Evolutionary conservation across 2,113 vertebrate genomes (phyloP), one percentile per base, ranked within the genome.

Genomic region (Telmatochromis sp.): DNA sequence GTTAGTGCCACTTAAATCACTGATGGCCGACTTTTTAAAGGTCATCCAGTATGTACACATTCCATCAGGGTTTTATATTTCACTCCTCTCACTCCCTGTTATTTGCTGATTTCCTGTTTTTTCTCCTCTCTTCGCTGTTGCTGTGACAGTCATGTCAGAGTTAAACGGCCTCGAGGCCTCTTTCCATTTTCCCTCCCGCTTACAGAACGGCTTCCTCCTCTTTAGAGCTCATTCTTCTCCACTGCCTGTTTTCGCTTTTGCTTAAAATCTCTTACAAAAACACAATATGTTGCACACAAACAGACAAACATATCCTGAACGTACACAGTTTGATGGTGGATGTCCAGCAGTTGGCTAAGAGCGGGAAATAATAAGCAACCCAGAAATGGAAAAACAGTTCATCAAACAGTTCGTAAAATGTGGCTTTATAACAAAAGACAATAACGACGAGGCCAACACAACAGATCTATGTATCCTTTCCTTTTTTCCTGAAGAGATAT

Each of bases 211-310:
- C 42, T 92, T 93, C 88, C 80, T 91, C 79, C n/a, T 60, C 54
- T 75, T 4, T 17, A 42, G 7, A 82, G 33, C 33, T 83, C 75
- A 65, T 87, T 92, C 93, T 87, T 81, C 73, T 37, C 78, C 55
- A 26, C 82, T 79, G 51, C 35, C 88, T 89, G 80, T 80, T 94
- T 89, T 93, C 57, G 75, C 80, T 81, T 86, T 89, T 40, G 57
- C 51, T 87, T 28, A 14, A 89, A 81, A 53, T 78, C 54, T 23
- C 82, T 15, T 23, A 31, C 19, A 33, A 70, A 84, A 80, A 81
- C 35, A 87, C 28, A 84, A 75, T 11, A 65, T 58, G 21, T 28
- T 14, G 40, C 23, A 35, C n/a, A 82, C 40, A 86, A 82, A 68
- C 17, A 17, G 12, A 55, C 51, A 82, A 87, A 84, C 40, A 84